Evolutionary conservation across 2,888 invertebrate species (phyloP).

Genomic region (Sinopyrophorus schimmeli): DNA sequence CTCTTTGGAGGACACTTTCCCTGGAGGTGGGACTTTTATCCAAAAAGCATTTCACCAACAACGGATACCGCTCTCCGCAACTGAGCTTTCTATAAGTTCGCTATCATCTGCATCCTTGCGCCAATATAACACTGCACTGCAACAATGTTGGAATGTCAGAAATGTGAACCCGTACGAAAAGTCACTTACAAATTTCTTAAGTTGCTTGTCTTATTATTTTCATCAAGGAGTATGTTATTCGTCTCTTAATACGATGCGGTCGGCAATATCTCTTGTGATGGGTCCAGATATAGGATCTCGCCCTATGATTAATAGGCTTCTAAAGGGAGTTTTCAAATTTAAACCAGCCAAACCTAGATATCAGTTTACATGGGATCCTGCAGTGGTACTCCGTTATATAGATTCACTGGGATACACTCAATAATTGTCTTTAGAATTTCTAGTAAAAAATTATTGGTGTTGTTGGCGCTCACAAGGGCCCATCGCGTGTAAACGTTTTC

Average conservation of each 20-base stretch:
- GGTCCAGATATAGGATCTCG: constrained; percentile 25
- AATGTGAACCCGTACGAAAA: constrained; percentile 11
- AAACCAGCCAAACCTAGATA: constrained; percentile 35
- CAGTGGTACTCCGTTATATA: constrained; percentile 34
- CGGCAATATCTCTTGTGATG: constrained; percentile 8
- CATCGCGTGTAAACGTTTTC: constrained; percentile 32
- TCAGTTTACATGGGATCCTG: constrained; percentile 35
- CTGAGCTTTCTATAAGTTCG: no score
- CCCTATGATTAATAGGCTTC: constrained; percentile 31
- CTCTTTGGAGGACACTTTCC: no score
- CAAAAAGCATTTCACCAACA: no score
- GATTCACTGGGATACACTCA: constrained; percentile 7
- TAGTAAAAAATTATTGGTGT: constrained; percentile 31
- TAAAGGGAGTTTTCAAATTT: constrained; percentile 32
- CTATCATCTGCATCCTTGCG: no score
- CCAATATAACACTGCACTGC: no score
- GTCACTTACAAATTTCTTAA: neutral
- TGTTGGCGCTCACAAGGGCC: constrained; percentile 34
- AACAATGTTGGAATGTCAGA: no score
- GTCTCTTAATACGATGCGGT: constrained; percentile 16
- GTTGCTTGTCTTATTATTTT: neutral
- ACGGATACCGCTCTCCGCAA: no score
- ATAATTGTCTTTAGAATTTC: constrained; percentile 12
- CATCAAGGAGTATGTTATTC: neutral
- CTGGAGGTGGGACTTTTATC: no score